Base-by-base conservation (phyloP, 2,113 vertebrate species). In the Phrynosoma blainvillii region DNA sequence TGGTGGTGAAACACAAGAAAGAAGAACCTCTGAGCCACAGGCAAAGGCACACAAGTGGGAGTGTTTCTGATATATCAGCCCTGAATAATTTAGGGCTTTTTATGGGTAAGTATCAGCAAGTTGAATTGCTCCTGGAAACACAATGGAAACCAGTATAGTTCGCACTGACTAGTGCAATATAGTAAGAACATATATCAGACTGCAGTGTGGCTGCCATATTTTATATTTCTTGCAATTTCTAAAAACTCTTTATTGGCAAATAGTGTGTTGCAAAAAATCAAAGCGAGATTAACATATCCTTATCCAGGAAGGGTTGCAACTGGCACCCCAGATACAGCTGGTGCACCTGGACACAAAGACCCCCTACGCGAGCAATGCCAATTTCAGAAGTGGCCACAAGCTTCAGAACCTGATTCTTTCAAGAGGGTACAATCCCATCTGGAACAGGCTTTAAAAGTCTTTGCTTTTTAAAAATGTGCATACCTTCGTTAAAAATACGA, bases 401-500 rank as follows among this genome's bases (percentile, higher is more conserved):
- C 73, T 75, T 13, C 5, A 21, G 65, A 40, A 75, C n/a, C 5
- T 4, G 32, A 20, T 36, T 1, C 73, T 75, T 40, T 7, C 7
- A 18, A 36, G 11, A 13, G 32, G 36, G 2, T 23, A 20, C 36
- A 76, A 23, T 5, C 74, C 36, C 9, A 42, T 6, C 36, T 3
- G 3, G 20, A 76, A 76, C 7, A 76, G 74, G 74, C 9, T 76
- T 40, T 87, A 88, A 40, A 82, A 91, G 88, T 77, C 83, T 94
- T 94, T 94, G 94, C 91, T 94, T 90, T 88, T 93, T 90, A 77
- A 94, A 92, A 95, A 84, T 42, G 83, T 93, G 93, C 87, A 76
- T 95, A 96, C 94, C 91, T 95, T 94, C 82, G 90, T 90, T 81
- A 94, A 88, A 93, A 95, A 95, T 93, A 47, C 5, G 7, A 47